Percentiles rank a stretch among this genome's conserved stretches.
Conservation (phyloP, 2,113 vertebrate species). For the Neodontobutis hainanensis region DNA sequence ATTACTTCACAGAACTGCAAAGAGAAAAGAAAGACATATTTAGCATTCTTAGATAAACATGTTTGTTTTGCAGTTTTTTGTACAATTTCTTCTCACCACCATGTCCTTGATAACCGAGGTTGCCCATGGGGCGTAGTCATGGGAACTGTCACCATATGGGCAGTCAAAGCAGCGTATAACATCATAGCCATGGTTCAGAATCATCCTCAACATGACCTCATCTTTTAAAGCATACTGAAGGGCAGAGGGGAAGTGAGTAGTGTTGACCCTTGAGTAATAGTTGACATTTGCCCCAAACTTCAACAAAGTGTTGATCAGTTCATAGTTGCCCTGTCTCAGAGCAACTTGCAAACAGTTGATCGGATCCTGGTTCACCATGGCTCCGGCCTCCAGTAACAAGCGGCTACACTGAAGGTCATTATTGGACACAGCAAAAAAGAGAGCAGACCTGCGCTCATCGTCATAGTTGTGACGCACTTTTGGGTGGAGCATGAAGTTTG, state of each 20-base stretch:
- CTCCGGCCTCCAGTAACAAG: constrained; percentile 88
- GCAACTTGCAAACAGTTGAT: constrained; percentile 93
- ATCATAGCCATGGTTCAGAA: constrained; percentile 90
- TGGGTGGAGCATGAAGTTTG: constrained; percentile 92
- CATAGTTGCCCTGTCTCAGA: constrained; percentile 89
- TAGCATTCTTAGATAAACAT: background rate
- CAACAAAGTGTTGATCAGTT: constrained; percentile 86
- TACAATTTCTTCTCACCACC: constrained; percentile 77
- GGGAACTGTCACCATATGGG: constrained; percentile 78
- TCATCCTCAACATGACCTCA: constrained; percentile 88
- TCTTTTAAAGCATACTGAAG: constrained; percentile 79
- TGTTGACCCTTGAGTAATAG: constrained; percentile 92
- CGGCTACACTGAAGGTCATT: constrained; percentile 84
- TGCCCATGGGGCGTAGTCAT: constrained; percentile 87
- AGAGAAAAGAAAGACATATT: constrained; percentile 12
- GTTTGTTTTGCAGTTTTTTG: background rate
- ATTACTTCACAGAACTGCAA: constrained; percentile 96
- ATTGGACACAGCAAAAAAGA: constrained; percentile 93
- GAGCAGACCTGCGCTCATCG: constrained; percentile 88
- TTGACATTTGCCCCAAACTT: constrained; percentile 92
- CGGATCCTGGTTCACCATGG: constrained; percentile 94
- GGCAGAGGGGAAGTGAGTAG: constrained; percentile 88
- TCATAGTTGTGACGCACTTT: constrained; percentile 87
- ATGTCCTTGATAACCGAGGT: constrained; percentile 92
- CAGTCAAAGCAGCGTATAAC: constrained; percentile 92